A percentile compares a stretch with the other conserved stretches of the same genome.
phyloP scores from a whole-genome alignment of 2,113 vertebrate genomes.

The Ceuthmochares aereus region DNA sequence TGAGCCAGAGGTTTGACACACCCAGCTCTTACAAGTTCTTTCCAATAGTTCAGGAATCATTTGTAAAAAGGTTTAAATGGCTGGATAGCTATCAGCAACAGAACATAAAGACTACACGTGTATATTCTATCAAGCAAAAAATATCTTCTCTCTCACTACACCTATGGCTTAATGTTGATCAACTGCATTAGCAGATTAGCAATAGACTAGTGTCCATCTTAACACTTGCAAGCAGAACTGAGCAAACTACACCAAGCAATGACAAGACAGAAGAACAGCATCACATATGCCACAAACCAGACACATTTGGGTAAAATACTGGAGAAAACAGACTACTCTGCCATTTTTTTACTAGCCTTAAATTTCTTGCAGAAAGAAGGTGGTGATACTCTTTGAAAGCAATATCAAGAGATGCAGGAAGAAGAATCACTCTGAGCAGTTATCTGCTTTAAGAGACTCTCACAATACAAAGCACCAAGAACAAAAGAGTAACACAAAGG shows the following conservation, averaged over 20 bases:
- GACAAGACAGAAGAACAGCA: neutral
- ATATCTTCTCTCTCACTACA: neutral
- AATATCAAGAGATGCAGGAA: neutral
- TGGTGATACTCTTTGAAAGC: neutral
- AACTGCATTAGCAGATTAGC: neutral
- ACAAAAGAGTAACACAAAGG: neutral
- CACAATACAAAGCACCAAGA: neutral
- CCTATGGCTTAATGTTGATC: neutral
- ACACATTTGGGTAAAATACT: neutral
- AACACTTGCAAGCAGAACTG: neutral
- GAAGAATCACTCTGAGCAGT: neutral
- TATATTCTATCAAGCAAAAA: neutral
- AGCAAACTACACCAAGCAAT: neutral
- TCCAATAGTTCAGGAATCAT: neutral
- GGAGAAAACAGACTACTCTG: neutral
- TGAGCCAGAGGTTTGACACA: neutral
- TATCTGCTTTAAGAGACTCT: neutral
- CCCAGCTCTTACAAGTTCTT: neutral
- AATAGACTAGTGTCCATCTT: neutral
- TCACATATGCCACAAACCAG: neutral
- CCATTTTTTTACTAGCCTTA: neutral
- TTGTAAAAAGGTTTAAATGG: neutral
- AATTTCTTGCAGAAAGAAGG: neutral
- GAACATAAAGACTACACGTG: neutral
- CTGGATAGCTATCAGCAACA: neutral